These are phyloP conservation scores for Bombus haemorrhoidalis DNA, from an alignment of 1,140 invertebrate genomes.

Conservation along the genomic window DNA sequence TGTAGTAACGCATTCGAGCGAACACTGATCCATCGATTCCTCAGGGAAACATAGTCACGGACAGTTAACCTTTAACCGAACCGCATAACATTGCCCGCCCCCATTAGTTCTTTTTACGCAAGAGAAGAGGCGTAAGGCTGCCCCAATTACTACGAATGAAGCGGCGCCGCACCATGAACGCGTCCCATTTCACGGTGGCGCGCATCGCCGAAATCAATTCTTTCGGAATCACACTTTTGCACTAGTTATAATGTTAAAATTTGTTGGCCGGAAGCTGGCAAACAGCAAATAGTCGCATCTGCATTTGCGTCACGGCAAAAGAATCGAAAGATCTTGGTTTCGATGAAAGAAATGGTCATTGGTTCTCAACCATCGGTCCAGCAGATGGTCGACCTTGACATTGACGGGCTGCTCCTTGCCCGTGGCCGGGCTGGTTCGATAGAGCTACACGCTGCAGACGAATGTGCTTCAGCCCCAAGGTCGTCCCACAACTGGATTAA, in stretches of 20 bases:
- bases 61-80: neutral
- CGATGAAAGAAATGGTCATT: neutral
- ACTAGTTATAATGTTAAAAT: neutral
- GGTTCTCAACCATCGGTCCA: neutral
- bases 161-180: neutral
- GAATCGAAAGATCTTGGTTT: neutral
- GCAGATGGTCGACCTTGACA: conserved; percentile 73
- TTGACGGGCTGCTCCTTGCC: conserved; percentile 71
- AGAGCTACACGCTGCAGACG: conserved; percentile 68
- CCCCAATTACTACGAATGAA: neutral
- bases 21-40: neutral
- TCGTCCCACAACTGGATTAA: conserved; percentile 63
- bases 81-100: neutral
- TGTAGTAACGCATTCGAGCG: neutral
- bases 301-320: neutral
- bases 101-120: neutral
- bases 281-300: neutral
- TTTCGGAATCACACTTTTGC: neutral
- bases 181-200: neutral
- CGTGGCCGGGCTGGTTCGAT: conserved; percentile 77
- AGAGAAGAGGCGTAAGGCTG: neutral
- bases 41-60: neutral
- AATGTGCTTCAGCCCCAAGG: conserved; percentile 63
- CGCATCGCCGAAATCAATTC: conserved; percentile 10
- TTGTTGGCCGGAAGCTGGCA: neutral